A percentile compares a stretch with the other conserved stretches of the same genome.
Evolutionary conservation across 2,888 invertebrate species (phyloP).

Genomic region (Sipha maydis): DNA sequence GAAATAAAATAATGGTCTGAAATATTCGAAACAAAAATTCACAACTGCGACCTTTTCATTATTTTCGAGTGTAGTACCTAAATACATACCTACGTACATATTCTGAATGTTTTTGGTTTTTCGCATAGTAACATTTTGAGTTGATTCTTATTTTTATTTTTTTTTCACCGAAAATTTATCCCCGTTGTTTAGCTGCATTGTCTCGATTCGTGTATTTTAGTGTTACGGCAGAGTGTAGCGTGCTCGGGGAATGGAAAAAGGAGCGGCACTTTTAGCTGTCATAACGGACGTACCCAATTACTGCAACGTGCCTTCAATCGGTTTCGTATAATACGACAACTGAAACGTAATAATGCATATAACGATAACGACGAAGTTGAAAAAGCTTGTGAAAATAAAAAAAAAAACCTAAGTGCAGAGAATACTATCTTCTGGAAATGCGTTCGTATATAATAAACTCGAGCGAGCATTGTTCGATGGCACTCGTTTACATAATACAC

Average conservation of each 20-base stretch:
- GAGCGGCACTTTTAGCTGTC: constrained; percentile 22
- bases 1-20: constrained; percentile 16
- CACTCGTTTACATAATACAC: neutral
- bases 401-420: neutral
- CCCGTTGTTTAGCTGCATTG: neutral
- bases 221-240: neutral
- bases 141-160: neutral
- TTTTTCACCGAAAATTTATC: neutral
- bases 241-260: no score
- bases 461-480: neutral
- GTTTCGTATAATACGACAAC: constrained; percentile 24
- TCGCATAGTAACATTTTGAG: neutral
- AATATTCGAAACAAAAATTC: neutral
- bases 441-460: neutral
- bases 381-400: neutral
- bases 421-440: neutral
- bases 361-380: neutral
- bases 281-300: constrained; percentile 18
- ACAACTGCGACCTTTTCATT: neutral
- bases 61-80: neutral
- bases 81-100: neutral
- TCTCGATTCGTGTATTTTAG: constrained; percentile 3
- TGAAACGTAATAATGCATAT: neutral
- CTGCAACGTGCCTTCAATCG: constrained; percentile 3
- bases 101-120: neutral